Percentiles rank a stretch among this genome's conserved stretches.
Evolutionary conservation across 2,888 invertebrate species (phyloP).

Genomic region (Oscheius sp.): DNA sequence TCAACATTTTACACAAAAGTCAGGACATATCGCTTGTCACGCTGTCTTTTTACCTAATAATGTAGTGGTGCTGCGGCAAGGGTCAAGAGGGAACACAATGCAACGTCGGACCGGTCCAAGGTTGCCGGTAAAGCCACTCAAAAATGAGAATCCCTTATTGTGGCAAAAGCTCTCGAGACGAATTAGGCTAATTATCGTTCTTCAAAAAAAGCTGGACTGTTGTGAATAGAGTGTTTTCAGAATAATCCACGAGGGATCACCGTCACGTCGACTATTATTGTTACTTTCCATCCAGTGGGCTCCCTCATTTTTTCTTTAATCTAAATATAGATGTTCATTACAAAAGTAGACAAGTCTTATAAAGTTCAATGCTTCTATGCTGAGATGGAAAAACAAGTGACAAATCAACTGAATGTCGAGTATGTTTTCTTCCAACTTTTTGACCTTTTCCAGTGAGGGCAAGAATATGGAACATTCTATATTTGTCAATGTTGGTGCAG

Average conservation of each 20-base stretch:
- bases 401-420: constrained; percentile 58
- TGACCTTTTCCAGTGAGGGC: constrained; percentile 36
- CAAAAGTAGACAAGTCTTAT: constrained; percentile 62
- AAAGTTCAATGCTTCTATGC: constrained; percentile 64
- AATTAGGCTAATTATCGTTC: not conserved
- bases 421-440: constrained; percentile 11
- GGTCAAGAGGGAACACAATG: constrained; percentile 26
- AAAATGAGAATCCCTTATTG: not conserved
- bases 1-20: not conserved
- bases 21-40: not conserved
- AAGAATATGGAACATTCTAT: constrained; percentile 43
- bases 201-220: not conserved
- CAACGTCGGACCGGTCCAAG: constrained; percentile 21
- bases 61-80: constrained; percentile 1
- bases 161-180: not conserved
- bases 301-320: not conserved
- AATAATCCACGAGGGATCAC: constrained; percentile 58
- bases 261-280: constrained; percentile 58
- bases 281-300: constrained; percentile 61
- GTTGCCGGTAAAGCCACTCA: constrained; percentile 28
- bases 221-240: constrained; percentile 37
- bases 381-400: constrained; percentile 56
- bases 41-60: not conserved
- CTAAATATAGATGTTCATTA: constrained; percentile 57
- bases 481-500: constrained; percentile 42